Percentiles rank a stretch among this genome's conserved stretches.
These are phyloP conservation scores for Sebastes glaucus DNA, from an alignment of 2,797 vertebrate genomes.

Conservation along the genomic window DNA sequence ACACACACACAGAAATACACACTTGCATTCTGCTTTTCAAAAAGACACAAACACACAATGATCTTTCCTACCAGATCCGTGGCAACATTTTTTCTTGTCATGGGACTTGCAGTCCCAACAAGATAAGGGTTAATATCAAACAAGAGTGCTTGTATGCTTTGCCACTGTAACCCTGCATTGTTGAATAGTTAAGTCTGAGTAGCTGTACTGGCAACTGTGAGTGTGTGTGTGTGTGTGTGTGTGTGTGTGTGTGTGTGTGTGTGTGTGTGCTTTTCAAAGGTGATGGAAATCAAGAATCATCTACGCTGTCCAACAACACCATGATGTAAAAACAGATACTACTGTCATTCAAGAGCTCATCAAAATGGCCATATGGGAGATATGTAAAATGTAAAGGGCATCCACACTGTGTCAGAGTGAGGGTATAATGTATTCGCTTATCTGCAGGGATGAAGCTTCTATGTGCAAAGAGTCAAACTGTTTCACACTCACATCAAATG, in stretches of 20 bases:
- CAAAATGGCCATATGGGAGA: slow-evolving; percentile 55
- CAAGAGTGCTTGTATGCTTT: slow-evolving; percentile 71
- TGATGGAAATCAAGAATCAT: slow-evolving; percentile 64
- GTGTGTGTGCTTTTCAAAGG: slow-evolving; percentile 53
- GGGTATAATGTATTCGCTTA: slow-evolving; percentile 52
- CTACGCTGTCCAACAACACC: slow-evolving; percentile 43
- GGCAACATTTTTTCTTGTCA: slow-evolving; percentile 73
- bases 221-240: slow-evolving; percentile 39
- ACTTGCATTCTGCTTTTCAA: slow-evolving; percentile 67
- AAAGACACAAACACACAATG: slow-evolving; percentile 69
- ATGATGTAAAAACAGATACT: slow-evolving; percentile 56
- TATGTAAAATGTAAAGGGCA: slow-evolving; percentile 44
- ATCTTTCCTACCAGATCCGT: slow-evolving; percentile 68
- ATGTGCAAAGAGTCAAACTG: slow-evolving; percentile 40
- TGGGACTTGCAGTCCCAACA: slow-evolving; percentile 78
- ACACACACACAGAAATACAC: slow-evolving; percentile 54
- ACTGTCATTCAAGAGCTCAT: slow-evolving; percentile 69
- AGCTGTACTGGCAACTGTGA: slow-evolving; percentile 23
- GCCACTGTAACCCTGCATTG: slow-evolving; percentile 76
- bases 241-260: slow-evolving; percentile 31
- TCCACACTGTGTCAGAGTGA: slow-evolving; percentile 19
- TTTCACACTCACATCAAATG: slow-evolving; percentile 32
- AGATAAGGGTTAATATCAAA: slow-evolving; percentile 84
- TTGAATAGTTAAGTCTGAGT: slow-evolving; percentile 66
- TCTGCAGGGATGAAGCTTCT: slow-evolving; percentile 21